Conservation (phyloP, 2,797 vertebrate genomes). For the Catostomus latipinnis region DNA sequence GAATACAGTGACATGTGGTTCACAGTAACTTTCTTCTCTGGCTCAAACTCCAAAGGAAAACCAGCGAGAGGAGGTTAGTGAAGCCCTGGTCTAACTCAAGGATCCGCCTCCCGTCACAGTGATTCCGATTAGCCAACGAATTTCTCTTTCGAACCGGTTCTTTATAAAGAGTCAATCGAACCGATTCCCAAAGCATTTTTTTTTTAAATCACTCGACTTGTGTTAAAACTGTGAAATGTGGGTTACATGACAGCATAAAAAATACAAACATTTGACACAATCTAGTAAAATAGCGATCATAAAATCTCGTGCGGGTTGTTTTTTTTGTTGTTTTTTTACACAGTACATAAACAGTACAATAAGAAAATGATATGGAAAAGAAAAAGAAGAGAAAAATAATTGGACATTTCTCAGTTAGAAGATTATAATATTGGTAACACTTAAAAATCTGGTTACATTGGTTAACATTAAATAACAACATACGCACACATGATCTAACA, state of each 20-base stretch:
- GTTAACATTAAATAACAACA: no score
- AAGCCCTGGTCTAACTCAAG: neutral
- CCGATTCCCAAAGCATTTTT: neutral
- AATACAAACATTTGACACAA: no score
- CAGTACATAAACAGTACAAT: no score
- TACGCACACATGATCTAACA: no score
- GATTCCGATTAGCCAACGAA: conserved; percentile 13
- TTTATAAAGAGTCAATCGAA: neutral
- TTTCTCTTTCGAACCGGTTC: conserved; percentile 1
- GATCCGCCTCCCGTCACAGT: conserved; percentile 17
- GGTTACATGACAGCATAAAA: neutral
- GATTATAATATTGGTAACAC: no score
- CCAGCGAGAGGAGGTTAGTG: conserved; percentile 2
- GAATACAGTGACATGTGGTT: neutral
- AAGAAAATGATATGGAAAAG: no score
- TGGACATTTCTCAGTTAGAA: no score
- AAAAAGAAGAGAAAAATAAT: neutral
- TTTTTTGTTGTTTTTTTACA: no score
- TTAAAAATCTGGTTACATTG: no score
- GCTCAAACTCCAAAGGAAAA: conserved; percentile 6
- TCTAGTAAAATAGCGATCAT: no score
- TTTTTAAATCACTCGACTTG: neutral
- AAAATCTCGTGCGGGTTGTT: no score
- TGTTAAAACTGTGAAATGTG: neutral
- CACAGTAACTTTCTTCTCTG: neutral